phyloP scores from a whole-genome alignment of 2,888 invertebrate genomes.

The Arge pagana region DNA sequence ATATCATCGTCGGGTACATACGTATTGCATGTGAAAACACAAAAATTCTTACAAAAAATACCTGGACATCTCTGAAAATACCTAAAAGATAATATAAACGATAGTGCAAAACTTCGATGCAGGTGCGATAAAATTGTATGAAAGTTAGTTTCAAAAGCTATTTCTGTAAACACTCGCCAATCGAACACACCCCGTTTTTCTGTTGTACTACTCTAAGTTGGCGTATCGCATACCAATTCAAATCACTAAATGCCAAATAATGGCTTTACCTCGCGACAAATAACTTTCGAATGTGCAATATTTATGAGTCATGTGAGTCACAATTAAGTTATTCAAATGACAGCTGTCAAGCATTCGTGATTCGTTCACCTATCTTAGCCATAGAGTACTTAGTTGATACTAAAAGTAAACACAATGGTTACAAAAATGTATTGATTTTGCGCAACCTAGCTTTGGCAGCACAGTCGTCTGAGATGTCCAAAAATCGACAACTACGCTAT shows the following conservation, averaged over 20 bases:
- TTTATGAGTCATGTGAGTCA: conserved; percentile 35
- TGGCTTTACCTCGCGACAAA: conserved; percentile 21
- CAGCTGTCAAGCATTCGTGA: conserved; percentile 41
- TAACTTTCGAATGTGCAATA: conserved; percentile 22
- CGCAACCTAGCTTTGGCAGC: too few relatives aligned
- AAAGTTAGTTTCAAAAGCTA: neutral
- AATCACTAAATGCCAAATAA: conserved; percentile 20
- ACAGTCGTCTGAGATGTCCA: too few relatives aligned
- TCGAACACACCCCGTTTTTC: conserved; percentile 20
- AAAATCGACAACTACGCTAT: too few relatives aligned
- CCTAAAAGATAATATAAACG: neutral
- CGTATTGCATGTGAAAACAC: conserved; percentile 25
- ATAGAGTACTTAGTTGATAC: too few relatives aligned
- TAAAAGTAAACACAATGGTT: too few relatives aligned
- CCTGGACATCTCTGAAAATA: conserved; percentile 45
- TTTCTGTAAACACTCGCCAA: conserved; percentile 10
- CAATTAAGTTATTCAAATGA: conserved; percentile 38
- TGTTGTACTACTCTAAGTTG: conserved; percentile 14
- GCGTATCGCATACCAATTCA: conserved; percentile 20
- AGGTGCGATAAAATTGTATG: neutral
- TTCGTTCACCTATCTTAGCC: conserved; percentile 6
- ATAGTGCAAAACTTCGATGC: neutral
- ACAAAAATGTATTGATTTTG: too few relatives aligned
- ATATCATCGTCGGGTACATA: neutral
- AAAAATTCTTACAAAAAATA: conserved; percentile 48